Base-by-base conservation (phyloP, 2,888 invertebrate genomes). In the Kryphioiulus occultus region DNA sequence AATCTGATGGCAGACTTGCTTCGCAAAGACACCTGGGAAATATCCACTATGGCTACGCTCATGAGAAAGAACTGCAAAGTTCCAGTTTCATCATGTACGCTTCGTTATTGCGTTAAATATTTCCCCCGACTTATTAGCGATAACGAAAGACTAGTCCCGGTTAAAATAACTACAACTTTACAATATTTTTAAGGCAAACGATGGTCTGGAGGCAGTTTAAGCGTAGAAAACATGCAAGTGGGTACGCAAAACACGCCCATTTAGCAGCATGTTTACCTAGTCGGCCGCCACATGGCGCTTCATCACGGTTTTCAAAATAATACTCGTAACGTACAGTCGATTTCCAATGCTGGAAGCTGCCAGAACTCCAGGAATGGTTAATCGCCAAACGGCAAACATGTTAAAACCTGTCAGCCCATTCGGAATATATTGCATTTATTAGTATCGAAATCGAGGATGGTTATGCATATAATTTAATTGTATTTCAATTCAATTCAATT, bases 11-110 rank as follows among this genome's bases (percentile, higher is more conserved):
- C 59, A 59, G 59, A n/a, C 59, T 59, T 59, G 59, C 5, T 59
- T 59, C n/a, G 68, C 68, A 26, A 26, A 68, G 68, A 26, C 68
- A 68, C 26, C 68, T 68, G 68, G 68, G 68, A 68, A 68, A 68
- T 68, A 68, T 68, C 68, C 68, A 22, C 26, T 12, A 68, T 68
- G 68, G 68, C 22, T 26, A 26, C 68, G 7, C 9, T 0, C 22
- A 68, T 10, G 0, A 22, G 0, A 59, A n/a, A 26, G 22, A 5
- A 26, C 22, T 26, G 68, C n/a, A 0, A 7, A 19, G 7, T n/a
- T 59, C 22, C 22, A 12, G 22, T n/a, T 10, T 22, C 12, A 26
- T 68, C 10, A 9, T 15, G 22, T 10, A 10, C 22, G 22, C 22
- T 68, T 26, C 2, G 26, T 0, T 10, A 9, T 26, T 26, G 68